Percentiles rank a stretch among this genome's conserved stretches.
phyloP scores from a whole-genome alignment of 1,140 invertebrate species.

The Adelges cooleyi region DNA sequence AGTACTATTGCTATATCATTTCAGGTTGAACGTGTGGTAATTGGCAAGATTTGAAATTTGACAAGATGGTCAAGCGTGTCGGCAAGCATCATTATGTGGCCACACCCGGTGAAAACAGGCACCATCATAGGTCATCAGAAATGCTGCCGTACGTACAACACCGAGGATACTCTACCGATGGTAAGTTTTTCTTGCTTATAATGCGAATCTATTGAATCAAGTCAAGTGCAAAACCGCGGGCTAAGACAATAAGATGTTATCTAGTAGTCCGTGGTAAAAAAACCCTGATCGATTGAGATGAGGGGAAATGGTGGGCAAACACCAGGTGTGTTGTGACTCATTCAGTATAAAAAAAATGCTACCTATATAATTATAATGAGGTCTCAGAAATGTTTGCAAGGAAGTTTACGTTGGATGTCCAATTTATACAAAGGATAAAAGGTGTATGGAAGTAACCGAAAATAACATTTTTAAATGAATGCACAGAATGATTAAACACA shows the following conservation, averaged over 20 bases:
- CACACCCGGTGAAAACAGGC: constrained; percentile 29
- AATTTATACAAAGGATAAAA: too few relatives aligned
- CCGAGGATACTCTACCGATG: constrained; percentile 35
- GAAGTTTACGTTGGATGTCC: too few relatives aligned
- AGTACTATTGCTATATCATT: too few relatives aligned
- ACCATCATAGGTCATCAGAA: constrained; percentile 15
- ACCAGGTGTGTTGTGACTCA: too few relatives aligned
- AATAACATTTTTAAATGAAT: too few relatives aligned
- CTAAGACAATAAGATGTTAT: background rate
- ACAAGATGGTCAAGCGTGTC: constrained; percentile 33
- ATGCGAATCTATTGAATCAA: background rate
- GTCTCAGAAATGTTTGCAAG: too few relatives aligned
- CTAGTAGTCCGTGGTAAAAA: background rate
- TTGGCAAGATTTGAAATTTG: background rate
- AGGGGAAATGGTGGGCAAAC: too few relatives aligned
- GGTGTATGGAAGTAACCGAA: too few relatives aligned
- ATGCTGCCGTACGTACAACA: constrained; percentile 9
- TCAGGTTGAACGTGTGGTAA: background rate
- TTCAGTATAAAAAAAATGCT: too few relatives aligned
- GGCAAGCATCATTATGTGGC: constrained; percentile 35
- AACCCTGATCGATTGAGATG: too few relatives aligned
- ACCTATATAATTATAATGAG: too few relatives aligned
- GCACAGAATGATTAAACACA: too few relatives aligned
- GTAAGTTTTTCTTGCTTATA: constrained; percentile 19
- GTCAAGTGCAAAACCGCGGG: background rate